These are phyloP conservation scores for Actinernus sp. DNA, from an alignment of 92 coral and sea anemone genomes.

Conservation along the genomic window DNA sequence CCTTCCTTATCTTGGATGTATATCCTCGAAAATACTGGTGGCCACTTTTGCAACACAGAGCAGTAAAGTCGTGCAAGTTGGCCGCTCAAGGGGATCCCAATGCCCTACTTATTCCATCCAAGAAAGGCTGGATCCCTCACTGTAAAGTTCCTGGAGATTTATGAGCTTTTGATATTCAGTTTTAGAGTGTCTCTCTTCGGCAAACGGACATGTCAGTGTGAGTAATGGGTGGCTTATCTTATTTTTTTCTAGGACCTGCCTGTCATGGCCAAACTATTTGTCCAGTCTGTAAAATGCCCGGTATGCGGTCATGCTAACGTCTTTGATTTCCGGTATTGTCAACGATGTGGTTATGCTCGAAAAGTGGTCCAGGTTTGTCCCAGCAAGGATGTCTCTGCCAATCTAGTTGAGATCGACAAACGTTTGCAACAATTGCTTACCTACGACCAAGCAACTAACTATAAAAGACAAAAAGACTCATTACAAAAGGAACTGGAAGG, in stretches of 20 bases:
- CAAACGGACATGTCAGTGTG: no score
- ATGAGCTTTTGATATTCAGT: conserved; percentile 56
- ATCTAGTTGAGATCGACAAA: conserved; percentile 11
- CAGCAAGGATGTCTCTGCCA: not conserved
- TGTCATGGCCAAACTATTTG: conserved; percentile 12
- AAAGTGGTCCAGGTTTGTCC: not conserved
- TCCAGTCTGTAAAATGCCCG: conserved; percentile 52
- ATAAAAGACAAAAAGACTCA: conserved; percentile 50
- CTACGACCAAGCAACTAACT: conserved; percentile 18
- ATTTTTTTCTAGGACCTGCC: conserved; percentile 44
- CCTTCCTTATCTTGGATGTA: conserved; percentile 18
- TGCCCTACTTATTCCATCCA: conserved; percentile 48
- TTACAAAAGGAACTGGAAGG: conserved; percentile 21
- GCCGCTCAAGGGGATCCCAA: conserved; percentile 26
- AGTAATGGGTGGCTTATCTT: not conserved
- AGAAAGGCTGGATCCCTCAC: conserved; percentile 34
- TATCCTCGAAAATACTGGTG: conserved; percentile 68
- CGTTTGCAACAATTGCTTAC: conserved; percentile 37
- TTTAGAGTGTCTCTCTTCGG: no score
- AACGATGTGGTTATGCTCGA: conserved; percentile 58
- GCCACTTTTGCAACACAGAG: conserved; percentile 40
- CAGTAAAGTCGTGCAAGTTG: conserved; percentile 19
- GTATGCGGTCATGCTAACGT: conserved; percentile 58
- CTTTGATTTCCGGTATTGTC: conserved; percentile 68
- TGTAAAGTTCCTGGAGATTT: conserved; percentile 42